Percentiles rank a stretch among this genome's conserved stretches.
Conservation (phyloP, 2,888 invertebrate species). For the Creontiades dilutus region DNA sequence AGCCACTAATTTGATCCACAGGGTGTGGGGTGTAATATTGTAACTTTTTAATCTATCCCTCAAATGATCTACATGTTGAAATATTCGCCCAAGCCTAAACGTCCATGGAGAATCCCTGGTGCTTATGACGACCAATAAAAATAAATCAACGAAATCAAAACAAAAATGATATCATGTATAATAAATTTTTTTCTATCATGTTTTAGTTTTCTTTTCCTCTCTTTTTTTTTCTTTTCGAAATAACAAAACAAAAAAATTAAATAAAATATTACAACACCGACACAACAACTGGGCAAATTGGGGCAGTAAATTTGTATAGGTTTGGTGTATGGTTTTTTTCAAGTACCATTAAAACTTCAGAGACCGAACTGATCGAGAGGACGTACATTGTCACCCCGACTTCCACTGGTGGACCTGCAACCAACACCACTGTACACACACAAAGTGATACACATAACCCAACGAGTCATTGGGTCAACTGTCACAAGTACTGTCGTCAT, state of each 20-base stretch:
- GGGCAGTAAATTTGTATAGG: conserved; percentile 62
- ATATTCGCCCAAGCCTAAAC: no score
- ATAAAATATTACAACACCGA: conserved; percentile 70
- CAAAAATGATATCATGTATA: background rate
- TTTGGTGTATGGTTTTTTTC: conserved; percentile 72
- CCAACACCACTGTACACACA: conserved; percentile 73
- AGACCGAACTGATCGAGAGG: conserved; percentile 82
- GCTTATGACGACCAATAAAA: conserved; percentile 42
- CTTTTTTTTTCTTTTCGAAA: conserved; percentile 38
- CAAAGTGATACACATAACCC: conserved; percentile 71
- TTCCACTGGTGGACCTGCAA: conserved; percentile 81
- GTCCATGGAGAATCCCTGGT: conserved; percentile 61
- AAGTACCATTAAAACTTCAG: conserved; percentile 82
- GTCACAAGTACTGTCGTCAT: conserved; percentile 51
- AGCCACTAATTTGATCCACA: no score
- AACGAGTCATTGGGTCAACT: background rate
- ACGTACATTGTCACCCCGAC: conserved; percentile 83
- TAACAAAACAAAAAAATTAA: background rate
- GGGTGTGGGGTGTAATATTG: no score
- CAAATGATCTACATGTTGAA: no score
- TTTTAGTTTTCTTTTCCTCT: conserved; percentile 51
- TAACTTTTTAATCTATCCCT: no score
- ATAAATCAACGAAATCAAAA: background rate
- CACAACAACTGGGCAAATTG: conserved; percentile 71
- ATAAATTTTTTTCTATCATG: background rate